Evolutionary conservation across 2,888 invertebrate genomes (phyloP), one percentile per base, ranked within the genome.

Genomic region (Eristalis intricaria): DNA sequence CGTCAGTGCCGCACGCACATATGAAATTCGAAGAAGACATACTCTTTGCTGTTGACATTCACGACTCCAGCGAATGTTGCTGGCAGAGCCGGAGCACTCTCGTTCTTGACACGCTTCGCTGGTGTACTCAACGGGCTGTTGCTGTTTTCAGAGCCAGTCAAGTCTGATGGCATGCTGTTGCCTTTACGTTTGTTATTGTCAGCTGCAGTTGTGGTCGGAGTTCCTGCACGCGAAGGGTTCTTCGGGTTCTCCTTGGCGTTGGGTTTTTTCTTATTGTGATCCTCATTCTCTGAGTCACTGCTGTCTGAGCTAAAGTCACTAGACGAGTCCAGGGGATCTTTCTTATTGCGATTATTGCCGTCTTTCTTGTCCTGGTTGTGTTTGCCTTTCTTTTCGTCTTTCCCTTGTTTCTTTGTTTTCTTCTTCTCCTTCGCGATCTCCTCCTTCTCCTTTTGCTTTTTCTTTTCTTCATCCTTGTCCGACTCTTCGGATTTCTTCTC

Each of bases 401-500:
- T 95, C 13, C 94, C 94, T 90, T 94, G 95, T 91, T 95, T 96
- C 66, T 94, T 94, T 13, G 94, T 93, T 84, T 94, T 95, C 84
- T 93, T 93, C 84, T 94, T 94, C 73, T 96, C 95, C 91, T 95
- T 95, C 94, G 94, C 89, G 92, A 79, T 89, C 1, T 93, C 92
- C 90, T 94, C 91, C 88, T 95, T 95, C 90, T 93, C 94, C 73
- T 95, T 94, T 90, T 96, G 95, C 38, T 96, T 96, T 90, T 96
- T 96, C 87, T 96, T 96, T 40, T 95, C 96, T 22, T 96, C 95
- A 69, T 97, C 96, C 77, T 96, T 96, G 64, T 96, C 95, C 26
- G 95, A 95, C 80, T 96, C 95, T 90, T 96, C 96, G 3, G 97
- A 96, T 92, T 96, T 95, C 84, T 97, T 96, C 86, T 96, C 95